Evolutionary conservation across 2,113 vertebrate species (phyloP), one percentile per base, ranked within the genome.

Genomic region (Acanthochromis polyacanthus): DNA sequence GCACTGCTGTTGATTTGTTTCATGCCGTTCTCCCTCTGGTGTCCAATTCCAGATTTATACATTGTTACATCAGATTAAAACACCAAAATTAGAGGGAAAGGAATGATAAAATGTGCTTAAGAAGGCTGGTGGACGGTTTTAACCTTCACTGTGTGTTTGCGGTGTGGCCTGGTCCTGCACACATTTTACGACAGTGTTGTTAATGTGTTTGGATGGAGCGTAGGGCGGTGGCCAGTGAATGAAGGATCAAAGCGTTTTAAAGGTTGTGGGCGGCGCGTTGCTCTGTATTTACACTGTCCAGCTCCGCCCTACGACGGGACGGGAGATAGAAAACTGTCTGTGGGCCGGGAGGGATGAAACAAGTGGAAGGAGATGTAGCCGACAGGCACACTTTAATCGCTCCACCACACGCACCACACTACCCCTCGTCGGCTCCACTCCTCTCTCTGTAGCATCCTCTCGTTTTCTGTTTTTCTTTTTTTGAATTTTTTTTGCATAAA

Each of bases 211-310:
- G 52, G 85, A 89, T 79, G 78, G 80, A 64, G 78, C 64, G 79
- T 22, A 91, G 92, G 92, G 92, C 92, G 92, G 92, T 92, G 92
- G 89, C 90, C 84, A 38, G 58, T 87, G 88, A 85, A 83, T 89
- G 90, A 89, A 84, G 78, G 89, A 93, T 93, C 88, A 92, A 89
- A 93, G 91, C 67, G 75, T 65, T 78, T 73, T 81, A 60, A 84
- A 83, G 78, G 78, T 55, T 68, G 77, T 80, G 85, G 92, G 91
- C 89, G 88, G 91, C 9, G 87, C 91, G 0, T 71, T 7, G 71
- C 36, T 65, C 84, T 82, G 83, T 89, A 84, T 91, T 93, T 92
- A 92, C 90, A 75, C 80, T 55, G 82, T 81, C 58, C 75, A 66
- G 88, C 85, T 84, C 90, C 89, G 92, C 92, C 93, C 84, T 88